A percentile compares a stretch with the other conserved stretches of the same genome.
These are phyloP conservation scores for Rhynchopsitta pachyrhyncha DNA, from an alignment of 2,113 vertebrate genomes.

Conservation along the genomic window DNA sequence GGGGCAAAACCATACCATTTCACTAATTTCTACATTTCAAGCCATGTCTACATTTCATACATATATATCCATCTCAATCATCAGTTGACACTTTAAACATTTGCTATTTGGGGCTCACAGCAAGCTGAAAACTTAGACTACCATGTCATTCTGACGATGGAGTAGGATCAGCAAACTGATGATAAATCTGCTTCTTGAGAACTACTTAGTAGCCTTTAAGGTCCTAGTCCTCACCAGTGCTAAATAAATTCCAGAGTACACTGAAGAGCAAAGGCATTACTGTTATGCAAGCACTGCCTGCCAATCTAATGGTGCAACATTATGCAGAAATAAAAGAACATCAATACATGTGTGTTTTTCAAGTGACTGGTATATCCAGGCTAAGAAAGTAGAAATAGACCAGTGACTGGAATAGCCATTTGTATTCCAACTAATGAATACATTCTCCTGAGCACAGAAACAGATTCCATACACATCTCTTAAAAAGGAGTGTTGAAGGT, in stretches of 20 bases:
- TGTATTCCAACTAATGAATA: not conserved
- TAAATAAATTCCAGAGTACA: not conserved
- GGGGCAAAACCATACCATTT: not conserved
- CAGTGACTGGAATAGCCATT: not conserved
- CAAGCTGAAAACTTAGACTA: not conserved
- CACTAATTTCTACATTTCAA: not conserved
- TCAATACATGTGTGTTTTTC: accelerated
- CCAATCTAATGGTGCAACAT: accelerated
- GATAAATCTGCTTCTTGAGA: not conserved
- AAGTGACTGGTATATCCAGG: not conserved
- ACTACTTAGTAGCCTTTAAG: not conserved
- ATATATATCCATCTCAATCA: too few relatives aligned
- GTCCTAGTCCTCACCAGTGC: not conserved
- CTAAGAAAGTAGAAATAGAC: not conserved
- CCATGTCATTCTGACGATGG: not conserved
- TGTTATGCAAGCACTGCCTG: accelerated
- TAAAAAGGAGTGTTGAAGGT: not conserved
- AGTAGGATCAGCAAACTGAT: not conserved
- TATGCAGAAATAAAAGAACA: not conserved
- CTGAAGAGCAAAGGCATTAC: not conserved
- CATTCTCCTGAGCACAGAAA: not conserved
- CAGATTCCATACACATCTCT: not conserved
- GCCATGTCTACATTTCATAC: not conserved
- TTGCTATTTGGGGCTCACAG: not conserved
- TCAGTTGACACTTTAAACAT: accelerated